Base-by-base conservation (phyloP, 2,113 vertebrate genomes). In the Tangachromis dhanisi region DNA sequence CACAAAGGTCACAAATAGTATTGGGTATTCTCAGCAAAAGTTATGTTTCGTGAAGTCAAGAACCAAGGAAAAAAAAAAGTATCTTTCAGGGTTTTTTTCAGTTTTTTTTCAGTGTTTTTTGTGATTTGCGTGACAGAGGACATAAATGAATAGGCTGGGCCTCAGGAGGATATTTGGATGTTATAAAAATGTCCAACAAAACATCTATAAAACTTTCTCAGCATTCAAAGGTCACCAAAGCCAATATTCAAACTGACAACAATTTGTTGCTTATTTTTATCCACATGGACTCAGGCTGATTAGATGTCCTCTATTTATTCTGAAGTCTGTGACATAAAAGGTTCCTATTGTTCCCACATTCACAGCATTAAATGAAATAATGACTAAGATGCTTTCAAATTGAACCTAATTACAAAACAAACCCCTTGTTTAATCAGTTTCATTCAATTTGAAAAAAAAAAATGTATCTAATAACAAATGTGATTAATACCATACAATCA, bases 311-410 rank as follows among this genome's bases (percentile, higher is more conserved):
- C 26, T 78, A 51, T n/a, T 78, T 49, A 49, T 78, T 51, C 73
- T 51, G 26, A 78, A 51, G 73, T 78, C 42, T 33, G 16, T 51
- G 73, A 51, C 16, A 51, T 51, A 78, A 78, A 78, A 78, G 17
- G 7, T n/a, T 78, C 45, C 17, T n/a, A 47, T 78, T 78, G 73
- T 29, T n/a, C 17, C 17, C 45, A 76, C 71, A 49, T 78, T 51
- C 26, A n/a, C 26, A 51, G 6, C 45, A 51, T 33, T 78, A 29
- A 33, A 51, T 78, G 5, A 49, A 49, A 78, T 51, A 13, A 33
- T 31, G 42, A 78, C 9, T 31, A 31, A 78, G 45, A 33, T 51
- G 73, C 17, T n/a, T 51, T 78, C 73, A 3, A 33, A 51, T 78
- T 31, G 71, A 31, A 31, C 16, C 24, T 19, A 31, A 76, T 76